Evolutionary conservation across 1,140 invertebrate species (phyloP), one percentile per base, ranked within the genome.

Genomic region (Saccostrea glomerata): DNA sequence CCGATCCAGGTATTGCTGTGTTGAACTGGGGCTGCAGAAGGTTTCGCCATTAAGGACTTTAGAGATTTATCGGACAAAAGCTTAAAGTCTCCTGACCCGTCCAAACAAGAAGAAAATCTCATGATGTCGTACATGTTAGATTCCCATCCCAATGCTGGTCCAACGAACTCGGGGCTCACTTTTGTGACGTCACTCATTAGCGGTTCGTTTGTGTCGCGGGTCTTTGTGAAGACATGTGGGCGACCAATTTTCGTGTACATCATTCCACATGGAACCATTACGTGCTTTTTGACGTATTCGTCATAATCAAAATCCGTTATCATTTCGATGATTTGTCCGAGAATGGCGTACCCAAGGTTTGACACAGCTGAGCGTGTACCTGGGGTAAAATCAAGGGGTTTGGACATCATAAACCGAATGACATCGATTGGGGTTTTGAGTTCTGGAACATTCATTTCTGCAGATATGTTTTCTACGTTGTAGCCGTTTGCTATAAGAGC

Each of bases 301-400:
- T 93, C 91, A 89, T 95, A 95, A 58, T 83, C 84, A 20, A 88
- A 85, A 54, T 90, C 92, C 2, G 92, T 86, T 1, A 92, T 90
- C 73, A 92, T 89, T 90, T 94, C 94, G 60, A 95, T 93, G 13
- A 95, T 89, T 85, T 93, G 87, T n/a, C 94, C 94, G n/a, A 95
- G 92, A 40, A 95, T 90, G 11, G 93, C 87, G 88, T 94, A 95
- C 3, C 93, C 94, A 66, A 95, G 89, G 88, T 95, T 95, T n/a
- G 94, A 95, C 85, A 94, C 92, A 55, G 91, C 91, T 12, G 89
- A 91, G 47, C 91, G 88, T 6, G 91, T 94, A 6, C 95, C 95
- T 3, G 94, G 94, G 0, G 86, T 89, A 85, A 91, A 94, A n/a
- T 92, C 87, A 17, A 94, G 88, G 17, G 86, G 86, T 36, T 90